A percentile compares a stretch with the other conserved stretches of the same genome.
phyloP scores from a whole-genome alignment of 2,113 vertebrate genomes.

The Salvelinus alpinus region DNA sequence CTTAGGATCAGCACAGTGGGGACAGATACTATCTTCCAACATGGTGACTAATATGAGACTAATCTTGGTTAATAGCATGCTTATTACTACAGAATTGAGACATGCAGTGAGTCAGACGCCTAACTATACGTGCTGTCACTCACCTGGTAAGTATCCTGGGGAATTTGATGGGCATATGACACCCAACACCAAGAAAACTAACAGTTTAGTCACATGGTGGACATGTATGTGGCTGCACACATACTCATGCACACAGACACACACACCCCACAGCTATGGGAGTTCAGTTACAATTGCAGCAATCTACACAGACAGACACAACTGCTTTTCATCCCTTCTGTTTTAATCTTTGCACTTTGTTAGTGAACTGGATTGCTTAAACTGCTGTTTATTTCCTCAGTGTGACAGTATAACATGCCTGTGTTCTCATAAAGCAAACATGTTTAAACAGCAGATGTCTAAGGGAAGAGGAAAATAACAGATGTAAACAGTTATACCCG shows the following conservation, averaged over 20 bases:
- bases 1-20: too few relatives aligned
- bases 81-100: not conserved
- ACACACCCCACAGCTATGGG: not conserved
- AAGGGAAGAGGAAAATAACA: not conserved
- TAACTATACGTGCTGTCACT: not conserved
- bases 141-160: not conserved
- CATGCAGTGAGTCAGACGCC: not conserved
- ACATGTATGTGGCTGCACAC: not conserved
- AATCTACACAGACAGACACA: not conserved
- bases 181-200: too few relatives aligned
- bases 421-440: conserved; percentile 15
- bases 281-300: too few relatives aligned
- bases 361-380: not conserved
- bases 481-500: not conserved
- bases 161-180: not conserved
- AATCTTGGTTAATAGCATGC: too few relatives aligned
- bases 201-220: not conserved
- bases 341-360: not conserved
- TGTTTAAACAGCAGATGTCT: not conserved
- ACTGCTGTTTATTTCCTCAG: not conserved
- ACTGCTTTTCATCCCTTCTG: not conserved
- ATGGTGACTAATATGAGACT: too few relatives aligned
- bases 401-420: not conserved
- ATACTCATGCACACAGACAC: not conserved
- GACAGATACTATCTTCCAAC: too few relatives aligned